Evolutionary conservation across 2,113 vertebrate genomes (phyloP).

Genomic region (Takifugu bimaculatus): DNA sequence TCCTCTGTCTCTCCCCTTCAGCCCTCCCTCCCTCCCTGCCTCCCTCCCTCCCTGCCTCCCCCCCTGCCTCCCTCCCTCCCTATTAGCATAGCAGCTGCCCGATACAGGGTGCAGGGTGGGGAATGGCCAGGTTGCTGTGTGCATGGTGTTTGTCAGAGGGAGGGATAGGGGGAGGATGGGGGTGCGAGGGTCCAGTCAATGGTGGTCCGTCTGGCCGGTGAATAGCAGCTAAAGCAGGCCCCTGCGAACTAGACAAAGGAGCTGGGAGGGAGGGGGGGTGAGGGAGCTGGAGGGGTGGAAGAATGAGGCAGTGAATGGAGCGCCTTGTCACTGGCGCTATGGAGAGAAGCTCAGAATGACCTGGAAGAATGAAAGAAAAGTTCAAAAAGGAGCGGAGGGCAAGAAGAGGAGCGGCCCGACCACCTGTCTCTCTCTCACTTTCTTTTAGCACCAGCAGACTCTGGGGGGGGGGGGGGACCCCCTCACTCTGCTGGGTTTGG

Average conservation of each 20-base stretch:
- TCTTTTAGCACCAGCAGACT: constrained; percentile 33
- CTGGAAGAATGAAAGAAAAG: constrained; percentile 79
- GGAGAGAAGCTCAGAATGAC: constrained; percentile 76
- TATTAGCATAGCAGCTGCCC: constrained; percentile 99
- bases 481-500: constrained; percentile 38
- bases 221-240: constrained; percentile 84
- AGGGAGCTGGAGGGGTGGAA: constrained; percentile 50
- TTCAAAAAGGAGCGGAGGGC: constrained; percentile 77
- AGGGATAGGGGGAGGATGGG: constrained; percentile 3
- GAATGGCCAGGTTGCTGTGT: constrained; percentile 72
- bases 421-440: constrained; percentile 75
- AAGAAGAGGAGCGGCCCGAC: constrained; percentile 70
- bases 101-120: constrained; percentile 81
- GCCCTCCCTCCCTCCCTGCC: constrained; percentile 53
- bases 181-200: constrained; percentile 77
- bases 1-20: constrained; percentile 68
- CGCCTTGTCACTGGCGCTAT: constrained; percentile 72
- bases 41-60: constrained; percentile 50
- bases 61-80: constrained; percentile 62
- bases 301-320: constrained; percentile 79
- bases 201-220: constrained; percentile 80
- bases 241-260: constrained; percentile 75
- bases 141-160: constrained; percentile 50
- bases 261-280: constrained; percentile 35
- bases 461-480: constrained; percentile 16